Evolutionary conservation across 2,888 invertebrate genomes (phyloP).

Genomic region (Rugalucina vietnamica): DNA sequence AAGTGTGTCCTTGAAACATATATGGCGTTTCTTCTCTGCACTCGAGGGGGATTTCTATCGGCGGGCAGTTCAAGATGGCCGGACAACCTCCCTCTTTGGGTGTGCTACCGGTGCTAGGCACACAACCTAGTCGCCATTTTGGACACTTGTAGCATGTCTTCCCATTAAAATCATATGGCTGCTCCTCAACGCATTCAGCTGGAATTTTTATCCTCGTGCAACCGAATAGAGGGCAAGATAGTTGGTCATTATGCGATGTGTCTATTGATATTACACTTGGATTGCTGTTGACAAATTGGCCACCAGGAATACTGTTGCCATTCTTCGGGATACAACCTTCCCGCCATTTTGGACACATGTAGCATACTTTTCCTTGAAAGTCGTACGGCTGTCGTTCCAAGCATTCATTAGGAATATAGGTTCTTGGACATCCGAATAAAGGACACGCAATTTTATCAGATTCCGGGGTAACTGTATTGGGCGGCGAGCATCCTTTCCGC

Average conservation of each 20-base stretch:
- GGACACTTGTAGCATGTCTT: constrained; percentile 44
- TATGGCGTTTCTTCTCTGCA: constrained; percentile 48
- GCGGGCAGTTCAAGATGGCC: neutral
- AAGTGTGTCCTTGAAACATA: constrained; percentile 40
- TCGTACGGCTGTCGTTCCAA: constrained; percentile 33
- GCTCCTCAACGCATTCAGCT: constrained; percentile 28
- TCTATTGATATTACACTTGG: neutral
- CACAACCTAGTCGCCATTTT: constrained; percentile 27
- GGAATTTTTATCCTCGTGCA: constrained; percentile 34
- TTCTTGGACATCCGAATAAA: constrained; percentile 40
- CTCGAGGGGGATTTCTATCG: constrained; percentile 37
- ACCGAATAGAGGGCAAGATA: neutral
- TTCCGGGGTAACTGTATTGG: neutral
- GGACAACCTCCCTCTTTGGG: neutral
- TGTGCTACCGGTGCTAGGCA: neutral
- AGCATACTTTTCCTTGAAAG: constrained; percentile 42
- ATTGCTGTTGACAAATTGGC: neutral
- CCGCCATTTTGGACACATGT: constrained; percentile 49
- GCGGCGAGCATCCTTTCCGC: constrained; percentile 36
- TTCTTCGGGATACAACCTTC: constrained; percentile 43
- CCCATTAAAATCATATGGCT: constrained; percentile 33
- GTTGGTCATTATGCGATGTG: neutral
- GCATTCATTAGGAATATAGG: constrained; percentile 49
- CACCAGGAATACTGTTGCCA: neutral
- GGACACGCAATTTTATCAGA: constrained; percentile 43